These are phyloP conservation scores for Procambarus virginalis DNA, from an alignment of 1,140 invertebrate genomes.

Conservation along the genomic window DNA sequence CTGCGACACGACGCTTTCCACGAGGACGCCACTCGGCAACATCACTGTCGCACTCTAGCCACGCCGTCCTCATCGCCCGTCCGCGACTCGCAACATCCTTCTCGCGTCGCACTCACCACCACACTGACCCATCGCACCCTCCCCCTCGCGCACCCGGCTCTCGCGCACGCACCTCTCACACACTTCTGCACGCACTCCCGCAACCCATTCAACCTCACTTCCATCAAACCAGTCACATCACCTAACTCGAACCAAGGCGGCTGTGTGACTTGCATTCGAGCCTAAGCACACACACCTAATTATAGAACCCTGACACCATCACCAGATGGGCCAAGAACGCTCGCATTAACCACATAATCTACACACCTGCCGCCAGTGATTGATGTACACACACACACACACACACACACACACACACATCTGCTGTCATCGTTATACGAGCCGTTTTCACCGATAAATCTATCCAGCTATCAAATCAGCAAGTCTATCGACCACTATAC, in stretches of 20 bases:
- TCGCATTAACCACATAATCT: too few relatives aligned
- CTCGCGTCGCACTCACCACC: conserved; percentile 32
- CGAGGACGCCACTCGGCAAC: neutral
- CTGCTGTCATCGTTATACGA: too few relatives aligned
- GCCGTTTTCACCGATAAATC: too few relatives aligned
- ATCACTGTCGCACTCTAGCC: conserved; percentile 20
- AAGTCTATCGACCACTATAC: too few relatives aligned
- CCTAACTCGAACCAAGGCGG: neutral
- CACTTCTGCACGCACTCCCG: conserved; percentile 12
- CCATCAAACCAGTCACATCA: neutral
- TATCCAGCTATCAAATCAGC: too few relatives aligned
- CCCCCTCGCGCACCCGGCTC: neutral
- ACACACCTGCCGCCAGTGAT: too few relatives aligned
- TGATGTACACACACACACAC: neutral
- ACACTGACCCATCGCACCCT: conserved; percentile 30
- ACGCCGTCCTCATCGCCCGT: conserved; percentile 42
- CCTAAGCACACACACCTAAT: too few relatives aligned
- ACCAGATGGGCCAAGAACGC: too few relatives aligned
- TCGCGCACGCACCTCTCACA: neutral
- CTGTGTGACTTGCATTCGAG: neutral
- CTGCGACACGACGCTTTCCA: conserved; percentile 11
- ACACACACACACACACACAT: too few relatives aligned
- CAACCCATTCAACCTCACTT: conserved; percentile 12
- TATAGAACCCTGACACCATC: too few relatives aligned
- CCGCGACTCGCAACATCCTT: conserved; percentile 36